Base-by-base conservation (phyloP, 2,888 invertebrate species). In the Phlogophora meticulosa region DNA sequence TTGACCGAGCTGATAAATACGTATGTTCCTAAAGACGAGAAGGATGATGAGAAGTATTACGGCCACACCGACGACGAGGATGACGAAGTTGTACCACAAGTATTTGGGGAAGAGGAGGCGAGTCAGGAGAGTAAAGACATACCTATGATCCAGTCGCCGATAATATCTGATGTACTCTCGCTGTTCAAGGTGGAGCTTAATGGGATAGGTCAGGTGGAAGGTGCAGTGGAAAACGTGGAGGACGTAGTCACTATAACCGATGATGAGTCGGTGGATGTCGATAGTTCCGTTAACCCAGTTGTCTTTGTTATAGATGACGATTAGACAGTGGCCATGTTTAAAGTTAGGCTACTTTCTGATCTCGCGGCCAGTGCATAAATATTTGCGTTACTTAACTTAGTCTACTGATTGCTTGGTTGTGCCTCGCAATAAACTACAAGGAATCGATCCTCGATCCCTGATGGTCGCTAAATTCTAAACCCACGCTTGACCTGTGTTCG, bases 101-200 rank as follows among this genome's bases (percentile, higher is more conserved):
- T 75, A 48, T 40, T 66, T 24, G 61, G 63, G 1, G 75, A 83
- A 53, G 84, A 82, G 28, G 84, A 81, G 4, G 80, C 78, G n/a
- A 77, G 76, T 20, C 76, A 82, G 43, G 76, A 80, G 11, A 42
- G 66, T 55, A 72, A 72, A 57, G 66, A 68, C 40, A 63, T 77
- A 22, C 78, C 78, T 9, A 72, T 72, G 72, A 61, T 77, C 0
- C 91, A 92, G 51, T 91, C 94, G 2, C 94, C 94, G 0, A 92
- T 95, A 4, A 95, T 95, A 82, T 95, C 94, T 0, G 94, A 94
- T 59, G 94, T 95, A 4, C 83, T 94, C 11, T 95, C 95, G 0
- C 86, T 94, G 0, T 94, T 89, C 69, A 88, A 91, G 65, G 86
- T 87, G 11, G 87, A 90, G 32, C 85, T 73, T 9, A 65, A 74